phyloP scores from a whole-genome alignment of 2,113 vertebrate genomes.

The Saimiri boliviensis region DNA sequence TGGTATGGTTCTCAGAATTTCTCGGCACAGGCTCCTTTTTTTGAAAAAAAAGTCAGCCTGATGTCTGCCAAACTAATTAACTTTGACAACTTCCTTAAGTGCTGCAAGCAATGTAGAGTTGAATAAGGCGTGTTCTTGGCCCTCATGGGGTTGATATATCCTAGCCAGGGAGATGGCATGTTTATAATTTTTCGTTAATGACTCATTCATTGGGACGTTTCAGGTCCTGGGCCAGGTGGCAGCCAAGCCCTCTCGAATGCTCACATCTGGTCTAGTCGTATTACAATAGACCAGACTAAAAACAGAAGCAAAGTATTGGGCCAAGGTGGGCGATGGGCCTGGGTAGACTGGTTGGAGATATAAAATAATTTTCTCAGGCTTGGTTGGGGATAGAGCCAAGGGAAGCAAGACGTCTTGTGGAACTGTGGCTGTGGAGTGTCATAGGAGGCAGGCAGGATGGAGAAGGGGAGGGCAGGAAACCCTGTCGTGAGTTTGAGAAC shows the following conservation, averaged over 20 bases:
- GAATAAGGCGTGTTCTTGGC: background rate
- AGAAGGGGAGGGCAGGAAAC: background rate
- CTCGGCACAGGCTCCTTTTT: background rate
- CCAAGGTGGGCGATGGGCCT: background rate
- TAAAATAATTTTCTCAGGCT: background rate
- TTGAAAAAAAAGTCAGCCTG: background rate
- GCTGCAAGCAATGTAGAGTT: background rate
- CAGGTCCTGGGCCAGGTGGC: background rate
- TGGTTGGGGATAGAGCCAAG: background rate
- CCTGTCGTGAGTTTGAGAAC: too few species aligned
- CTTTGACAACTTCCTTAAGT: slow-evolving; percentile 38
- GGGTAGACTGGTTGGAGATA: background rate
- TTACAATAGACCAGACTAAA: background rate
- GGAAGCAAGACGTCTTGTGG: background rate
- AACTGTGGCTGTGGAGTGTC: background rate
- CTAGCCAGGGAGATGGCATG: background rate
- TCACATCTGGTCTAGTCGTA: background rate
- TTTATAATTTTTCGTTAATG: background rate
- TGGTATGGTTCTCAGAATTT: background rate
- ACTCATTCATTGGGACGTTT: background rate
- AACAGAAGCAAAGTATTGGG: background rate
- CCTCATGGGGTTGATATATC: background rate
- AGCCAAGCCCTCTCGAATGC: background rate
- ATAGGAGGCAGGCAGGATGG: background rate
- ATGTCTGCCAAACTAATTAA: slow-evolving; percentile 43